phyloP scores from a whole-genome alignment of 2,797 vertebrate species.

The Brotula barbata region DNA sequence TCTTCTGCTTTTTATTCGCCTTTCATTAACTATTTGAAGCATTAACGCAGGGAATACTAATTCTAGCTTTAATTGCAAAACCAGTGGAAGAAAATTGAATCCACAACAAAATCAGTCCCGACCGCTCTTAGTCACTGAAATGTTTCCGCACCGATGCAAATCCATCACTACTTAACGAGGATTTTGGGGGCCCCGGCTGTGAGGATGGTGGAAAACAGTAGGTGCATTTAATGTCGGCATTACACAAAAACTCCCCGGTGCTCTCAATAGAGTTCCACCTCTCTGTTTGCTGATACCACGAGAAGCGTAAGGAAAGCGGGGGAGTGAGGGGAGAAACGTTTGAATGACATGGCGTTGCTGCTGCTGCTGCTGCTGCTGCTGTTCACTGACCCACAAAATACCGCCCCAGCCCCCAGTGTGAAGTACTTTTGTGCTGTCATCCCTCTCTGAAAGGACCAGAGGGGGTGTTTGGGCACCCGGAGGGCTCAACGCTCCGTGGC shows the following conservation, averaged over 20 bases:
- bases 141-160: slow-evolving; percentile 19
- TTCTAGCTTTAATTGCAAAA: not conserved
- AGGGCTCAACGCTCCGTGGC: slow-evolving; percentile 41
- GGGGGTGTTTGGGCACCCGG: slow-evolving; percentile 32
- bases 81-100: not conserved
- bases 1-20: too few species aligned
- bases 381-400: slow-evolving; percentile 81
- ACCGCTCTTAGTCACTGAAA: not conserved
- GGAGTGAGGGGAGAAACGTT: slow-evolving; percentile 37
- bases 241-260: slow-evolving; percentile 60
- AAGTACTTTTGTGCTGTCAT: slow-evolving; percentile 77
- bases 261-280: slow-evolving; percentile 66
- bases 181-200: slow-evolving; percentile 30
- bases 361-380: slow-evolving; percentile 63
- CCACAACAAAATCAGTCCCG: too few species aligned
- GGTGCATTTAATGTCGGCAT: slow-evolving; percentile 62
- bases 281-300: slow-evolving; percentile 75
- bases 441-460: slow-evolving; percentile 57
- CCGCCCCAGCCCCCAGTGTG: slow-evolving; percentile 74
- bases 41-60: too few species aligned
- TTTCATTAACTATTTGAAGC: too few species aligned
- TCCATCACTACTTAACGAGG: slow-evolving; percentile 64
- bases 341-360: slow-evolving; percentile 75
- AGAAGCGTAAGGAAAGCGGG: slow-evolving; percentile 66
- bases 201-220: slow-evolving; percentile 58